Evolutionary conservation across 2,797 vertebrate species (phyloP), one percentile per base, ranked within the genome.

Genomic region (Acrossocheilus fasciatus): DNA sequence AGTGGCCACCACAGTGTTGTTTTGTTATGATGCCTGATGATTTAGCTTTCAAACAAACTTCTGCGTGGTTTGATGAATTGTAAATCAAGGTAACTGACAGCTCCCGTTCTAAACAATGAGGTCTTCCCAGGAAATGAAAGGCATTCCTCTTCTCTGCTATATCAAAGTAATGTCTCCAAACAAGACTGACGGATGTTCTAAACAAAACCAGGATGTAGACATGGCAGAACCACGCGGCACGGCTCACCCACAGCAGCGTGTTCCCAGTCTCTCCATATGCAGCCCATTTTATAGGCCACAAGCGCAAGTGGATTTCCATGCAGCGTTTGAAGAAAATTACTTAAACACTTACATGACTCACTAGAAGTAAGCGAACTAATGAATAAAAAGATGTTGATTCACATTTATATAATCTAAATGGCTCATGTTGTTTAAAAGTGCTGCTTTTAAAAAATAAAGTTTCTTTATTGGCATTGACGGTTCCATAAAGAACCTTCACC

Each of bases 41-140:
- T 85, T 85, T 79, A 36, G 26, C 77, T 86, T 80, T 86, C 77
- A 86, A 86, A 86, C 85, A 34, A 45, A 75, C 54, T 36, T 64
- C 30, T 54, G 69, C 43, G 20, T 81, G 85, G 57, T 72, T 81
- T 81, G 70, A 75, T 36, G 18, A 81, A 86, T 68, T 62, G 69
- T 81, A 81, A 86, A 81, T 75, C 10, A 50, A 81, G 69, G 47
- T 79, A 82, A 82, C 78, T 87, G 87, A 76, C 87, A 79, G 34
- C 81, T 81, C 84, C 84, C 20, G 11, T 81, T 91, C 83, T 84
- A 91, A 89, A 87, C 87, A 81, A 81, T 86, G 85, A 84, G 72
- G 87, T 85, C 70, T 83, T 85, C 81, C 36, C 82, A 89, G 89
- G 86, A 91, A 89, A 90, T 91, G 73, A 87, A 88, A 89, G 85